Percentiles rank a stretch among this genome's conserved stretches.
Conservation (phyloP, 2,888 invertebrate species). For the Parapristionchus giblindavisi region DNA sequence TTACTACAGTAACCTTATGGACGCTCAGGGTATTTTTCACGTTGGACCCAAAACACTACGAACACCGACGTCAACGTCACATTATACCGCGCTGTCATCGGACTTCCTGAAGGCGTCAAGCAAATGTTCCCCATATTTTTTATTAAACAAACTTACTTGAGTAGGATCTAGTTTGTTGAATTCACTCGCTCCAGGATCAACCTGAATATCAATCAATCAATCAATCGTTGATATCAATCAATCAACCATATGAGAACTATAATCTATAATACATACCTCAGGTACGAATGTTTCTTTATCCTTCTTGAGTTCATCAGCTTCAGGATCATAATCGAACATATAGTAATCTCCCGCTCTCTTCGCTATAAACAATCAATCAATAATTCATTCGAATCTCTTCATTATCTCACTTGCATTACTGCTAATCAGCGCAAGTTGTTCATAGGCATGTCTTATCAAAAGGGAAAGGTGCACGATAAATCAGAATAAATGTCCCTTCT, state of each 20-base stretch:
- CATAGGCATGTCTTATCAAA: background rate
- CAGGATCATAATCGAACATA: constrained; percentile 88
- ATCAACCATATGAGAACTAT: background rate
- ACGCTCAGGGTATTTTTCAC: too few species aligned
- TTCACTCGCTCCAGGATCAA: constrained; percentile 60
- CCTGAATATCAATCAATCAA: constrained; percentile 10
- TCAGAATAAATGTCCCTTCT: too few species aligned
- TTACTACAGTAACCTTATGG: too few species aligned
- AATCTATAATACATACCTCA: constrained; percentile 50
- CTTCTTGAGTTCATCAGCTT: constrained; percentile 58
- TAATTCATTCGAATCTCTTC: background rate
- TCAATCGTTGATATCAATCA: background rate
- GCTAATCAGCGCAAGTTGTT: constrained; percentile 19
- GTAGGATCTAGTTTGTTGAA: constrained; percentile 64
- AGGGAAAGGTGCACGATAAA: too few species aligned
- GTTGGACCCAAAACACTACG: too few species aligned
- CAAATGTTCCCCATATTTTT: too few species aligned
- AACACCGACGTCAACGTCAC: too few species aligned
- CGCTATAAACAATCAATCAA: constrained; percentile 76
- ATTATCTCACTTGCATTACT: background rate
- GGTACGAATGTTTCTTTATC: constrained; percentile 66
- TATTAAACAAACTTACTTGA: constrained; percentile 49
- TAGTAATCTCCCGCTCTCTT: constrained; percentile 98
- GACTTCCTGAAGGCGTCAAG: too few species aligned
- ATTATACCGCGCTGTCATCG: too few species aligned